Conservation (phyloP, 2,797 vertebrate species). For the Myotis planiceps region DNA sequence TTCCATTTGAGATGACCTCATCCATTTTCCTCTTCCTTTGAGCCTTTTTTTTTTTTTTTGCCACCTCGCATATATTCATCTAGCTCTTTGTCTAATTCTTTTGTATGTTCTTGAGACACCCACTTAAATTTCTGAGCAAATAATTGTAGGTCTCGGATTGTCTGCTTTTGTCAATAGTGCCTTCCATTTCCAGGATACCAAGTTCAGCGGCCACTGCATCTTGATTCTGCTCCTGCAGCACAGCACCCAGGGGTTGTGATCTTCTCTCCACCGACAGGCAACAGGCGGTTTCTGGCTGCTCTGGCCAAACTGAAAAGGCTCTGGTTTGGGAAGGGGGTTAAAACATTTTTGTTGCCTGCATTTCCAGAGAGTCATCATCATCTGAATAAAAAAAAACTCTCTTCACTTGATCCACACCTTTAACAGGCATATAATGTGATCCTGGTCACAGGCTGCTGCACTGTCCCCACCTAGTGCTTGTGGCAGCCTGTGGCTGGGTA, state of each 20-base stretch:
- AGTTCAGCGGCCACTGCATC: conserved; percentile 93
- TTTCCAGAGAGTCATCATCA: conserved; percentile 91
- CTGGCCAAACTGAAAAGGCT: conserved; percentile 76
- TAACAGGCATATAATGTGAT: conserved; percentile 88
- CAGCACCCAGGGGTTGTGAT: conserved; percentile 94
- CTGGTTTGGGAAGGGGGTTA: conserved; percentile 77
- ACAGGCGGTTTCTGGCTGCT: conserved; percentile 67
- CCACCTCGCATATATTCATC: conserved; percentile 93
- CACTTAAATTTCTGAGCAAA: conserved; percentile 94
- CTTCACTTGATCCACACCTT: conserved; percentile 91
- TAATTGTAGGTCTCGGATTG: conserved; percentile 97
- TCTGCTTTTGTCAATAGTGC: conserved; percentile 92
- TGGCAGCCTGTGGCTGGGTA: conserved; percentile 70
- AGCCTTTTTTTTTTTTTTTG: conserved; percentile 74
- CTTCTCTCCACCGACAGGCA: conserved; percentile 75
- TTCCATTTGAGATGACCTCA: conserved; percentile 92
- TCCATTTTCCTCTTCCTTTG: conserved; percentile 82
- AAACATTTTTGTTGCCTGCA: conserved; percentile 92
- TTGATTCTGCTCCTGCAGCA: conserved; percentile 96
- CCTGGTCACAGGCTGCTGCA: conserved; percentile 61
- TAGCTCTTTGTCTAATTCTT: conserved; percentile 91
- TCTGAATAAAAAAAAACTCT: conserved; percentile 89
- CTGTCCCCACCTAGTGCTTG: conserved; percentile 70
- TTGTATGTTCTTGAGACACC: conserved; percentile 86
- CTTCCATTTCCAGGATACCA: conserved; percentile 95